Percentiles rank a stretch among this genome's conserved stretches.
Evolutionary conservation across 2,113 vertebrate species (phyloP).

Genomic region (Cyanistes caeruleus): DNA sequence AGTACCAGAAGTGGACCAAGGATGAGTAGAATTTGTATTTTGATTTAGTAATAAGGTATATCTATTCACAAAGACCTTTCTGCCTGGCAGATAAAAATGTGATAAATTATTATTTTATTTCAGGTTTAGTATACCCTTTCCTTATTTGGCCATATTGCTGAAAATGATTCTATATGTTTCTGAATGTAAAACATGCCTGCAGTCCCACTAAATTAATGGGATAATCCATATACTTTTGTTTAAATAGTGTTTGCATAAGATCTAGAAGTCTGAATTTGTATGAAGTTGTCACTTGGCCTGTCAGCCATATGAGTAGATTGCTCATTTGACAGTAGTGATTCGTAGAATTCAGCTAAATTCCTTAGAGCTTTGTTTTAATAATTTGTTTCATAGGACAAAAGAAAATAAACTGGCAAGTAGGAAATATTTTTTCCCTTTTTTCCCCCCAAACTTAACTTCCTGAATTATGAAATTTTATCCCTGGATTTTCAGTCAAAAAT

Average conservation of each 20-base stretch:
- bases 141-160: neutral
- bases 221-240: neutral
- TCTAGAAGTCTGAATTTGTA: neutral
- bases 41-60: neutral
- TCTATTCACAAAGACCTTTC: neutral
- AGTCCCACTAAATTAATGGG: neutral
- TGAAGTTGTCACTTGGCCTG: neutral
- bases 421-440: neutral
- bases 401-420: neutral
- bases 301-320: neutral
- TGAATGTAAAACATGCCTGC: neutral
- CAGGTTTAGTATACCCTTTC: neutral
- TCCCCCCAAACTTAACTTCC: accelerated
- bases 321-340: neutral
- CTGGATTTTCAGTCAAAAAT: too few relatives aligned
- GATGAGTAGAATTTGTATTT: neutral
- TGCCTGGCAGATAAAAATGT: neutral
- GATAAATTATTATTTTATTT: neutral
- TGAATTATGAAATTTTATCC: neutral
- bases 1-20: neutral
- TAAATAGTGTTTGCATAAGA: neutral
- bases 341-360: neutral
- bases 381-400: neutral
- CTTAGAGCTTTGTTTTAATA: neutral
- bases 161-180: neutral